Evolutionary conservation across 2,888 invertebrate species (phyloP).

Genomic region (Choristoneura rosaceana): DNA sequence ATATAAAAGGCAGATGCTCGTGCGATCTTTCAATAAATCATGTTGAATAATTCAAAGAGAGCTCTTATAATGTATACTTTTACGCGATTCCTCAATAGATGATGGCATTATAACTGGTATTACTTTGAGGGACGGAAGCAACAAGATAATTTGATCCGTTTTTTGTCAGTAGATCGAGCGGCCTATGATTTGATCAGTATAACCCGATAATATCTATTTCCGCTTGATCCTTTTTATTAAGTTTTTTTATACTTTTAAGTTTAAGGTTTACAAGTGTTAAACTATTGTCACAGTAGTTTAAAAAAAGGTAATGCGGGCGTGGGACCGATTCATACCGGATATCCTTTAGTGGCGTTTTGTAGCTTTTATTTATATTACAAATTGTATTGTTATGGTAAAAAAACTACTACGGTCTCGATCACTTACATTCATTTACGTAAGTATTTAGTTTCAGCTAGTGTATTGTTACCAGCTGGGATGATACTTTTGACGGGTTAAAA

Average conservation of each 20-base stretch:
- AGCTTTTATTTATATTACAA: constrained; percentile 56
- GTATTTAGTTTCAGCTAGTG: constrained; percentile 5
- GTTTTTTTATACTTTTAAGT: constrained; percentile 45
- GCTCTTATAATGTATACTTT: constrained; percentile 17
- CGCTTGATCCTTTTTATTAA: constrained; percentile 53
- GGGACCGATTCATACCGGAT: constrained; percentile 75
- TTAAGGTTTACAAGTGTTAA: constrained; percentile 58
- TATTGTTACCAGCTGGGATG: neutral
- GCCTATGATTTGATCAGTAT: constrained; percentile 47
- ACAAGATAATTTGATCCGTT: constrained; percentile 54
- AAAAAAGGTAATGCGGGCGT: constrained; percentile 65
- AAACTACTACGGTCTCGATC: constrained; percentile 12
- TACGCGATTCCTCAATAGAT: constrained; percentile 15
- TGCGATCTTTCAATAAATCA: constrained; percentile 1
- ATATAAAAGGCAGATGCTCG: neutral
- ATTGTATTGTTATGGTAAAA: constrained; percentile 49
- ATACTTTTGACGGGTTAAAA: neutral
- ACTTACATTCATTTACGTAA: constrained; percentile 20
- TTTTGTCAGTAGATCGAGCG: constrained; percentile 32
- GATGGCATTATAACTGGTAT: constrained; percentile 9
- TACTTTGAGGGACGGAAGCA: constrained; percentile 40
- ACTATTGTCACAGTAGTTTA: constrained; percentile 60
- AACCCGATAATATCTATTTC: constrained; percentile 65
- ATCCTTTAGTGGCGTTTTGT: constrained; percentile 68
- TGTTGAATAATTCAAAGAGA: neutral